Conservation (phyloP, 2,797 vertebrate species). For the Acropternis orthonyx region DNA sequence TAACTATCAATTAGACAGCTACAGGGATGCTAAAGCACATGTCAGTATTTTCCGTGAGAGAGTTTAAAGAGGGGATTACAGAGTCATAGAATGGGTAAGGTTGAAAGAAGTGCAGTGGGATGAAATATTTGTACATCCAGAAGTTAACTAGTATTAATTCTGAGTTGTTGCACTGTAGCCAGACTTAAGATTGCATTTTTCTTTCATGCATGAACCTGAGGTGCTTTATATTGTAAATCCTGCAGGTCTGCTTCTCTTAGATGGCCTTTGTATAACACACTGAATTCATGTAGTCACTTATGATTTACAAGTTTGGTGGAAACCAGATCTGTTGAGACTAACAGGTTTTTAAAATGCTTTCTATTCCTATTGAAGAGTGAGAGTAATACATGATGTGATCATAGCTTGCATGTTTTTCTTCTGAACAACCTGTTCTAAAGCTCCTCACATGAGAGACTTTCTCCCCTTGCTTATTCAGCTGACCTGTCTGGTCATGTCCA, state of each 20-base stretch:
- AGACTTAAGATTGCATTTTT: not conserved
- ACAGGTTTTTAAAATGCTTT: not conserved
- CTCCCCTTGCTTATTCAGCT: not conserved
- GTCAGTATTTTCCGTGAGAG: not conserved
- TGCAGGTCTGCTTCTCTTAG: not conserved
- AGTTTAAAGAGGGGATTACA: not conserved
- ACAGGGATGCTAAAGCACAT: not conserved
- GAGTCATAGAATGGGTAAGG: not conserved
- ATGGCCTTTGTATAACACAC: not conserved
- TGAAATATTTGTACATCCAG: not conserved
- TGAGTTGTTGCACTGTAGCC: not conserved
- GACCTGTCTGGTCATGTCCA: not conserved
- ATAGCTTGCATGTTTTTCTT: not conserved
- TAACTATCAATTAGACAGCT: not conserved
- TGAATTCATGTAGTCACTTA: not conserved
- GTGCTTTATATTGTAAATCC: not conserved
- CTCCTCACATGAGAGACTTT: not conserved
- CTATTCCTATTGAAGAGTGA: not conserved
- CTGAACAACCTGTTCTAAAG: not conserved
- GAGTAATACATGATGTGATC: not conserved
- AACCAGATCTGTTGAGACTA: not conserved
- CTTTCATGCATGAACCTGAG: not conserved
- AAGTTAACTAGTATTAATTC: not conserved
- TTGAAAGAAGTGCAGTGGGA: not conserved
- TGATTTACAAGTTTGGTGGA: not conserved